Base-by-base conservation (phyloP, 2,113 vertebrate genomes). In the rabbit (Oryctolagus cuniculus) region DNA sequence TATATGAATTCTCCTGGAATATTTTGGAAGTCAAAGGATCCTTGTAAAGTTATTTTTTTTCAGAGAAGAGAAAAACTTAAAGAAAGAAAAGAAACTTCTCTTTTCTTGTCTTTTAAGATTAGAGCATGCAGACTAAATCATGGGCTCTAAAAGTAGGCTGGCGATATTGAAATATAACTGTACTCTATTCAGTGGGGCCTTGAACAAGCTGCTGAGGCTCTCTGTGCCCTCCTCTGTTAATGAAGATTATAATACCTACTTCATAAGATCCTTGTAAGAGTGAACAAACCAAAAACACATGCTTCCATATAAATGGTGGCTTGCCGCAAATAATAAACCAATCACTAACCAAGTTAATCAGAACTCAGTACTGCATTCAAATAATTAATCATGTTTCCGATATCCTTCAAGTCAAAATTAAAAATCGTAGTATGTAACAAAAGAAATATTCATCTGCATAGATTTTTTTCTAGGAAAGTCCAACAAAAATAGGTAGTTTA, bases 391-490 rank as follows among this genome's bases (percentile, higher is more conserved):
- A 25, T n/a, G 19, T 29, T n/a, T 21, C 17, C 63, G 29, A 10
- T 22, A 58, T 61, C 44, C 27, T 67, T 70, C 29, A 80, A 55
- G 34, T 73, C 25, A 75, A 80, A 77, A 90, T 38, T 77, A 19
- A 90, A 87, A 92, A 73, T 12, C 10, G 25, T 53, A 31, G 3
- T 34, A 58, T 34, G 6, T 61, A 82, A 77, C 16, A 25, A 66
- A 95, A 22, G 5, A 73, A 53, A 58, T 34, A 72, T 83, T 64
- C 24, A 34, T 21, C 17, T 51, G 5, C 64, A 27, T 79, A 5
- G 36, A 63, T 66, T 93, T 74, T 67, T 91, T 90, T 77, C 19
- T 58, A 55, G 7, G 17, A 44, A 51, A 83, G 64, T n/a, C 31
- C 64, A 44, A 29, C 0, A 84, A 34, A 34, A 6, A 29, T 13